Conservation (phyloP, 2,888 invertebrate genomes). For the Chaetogeoica ovagalla region DNA sequence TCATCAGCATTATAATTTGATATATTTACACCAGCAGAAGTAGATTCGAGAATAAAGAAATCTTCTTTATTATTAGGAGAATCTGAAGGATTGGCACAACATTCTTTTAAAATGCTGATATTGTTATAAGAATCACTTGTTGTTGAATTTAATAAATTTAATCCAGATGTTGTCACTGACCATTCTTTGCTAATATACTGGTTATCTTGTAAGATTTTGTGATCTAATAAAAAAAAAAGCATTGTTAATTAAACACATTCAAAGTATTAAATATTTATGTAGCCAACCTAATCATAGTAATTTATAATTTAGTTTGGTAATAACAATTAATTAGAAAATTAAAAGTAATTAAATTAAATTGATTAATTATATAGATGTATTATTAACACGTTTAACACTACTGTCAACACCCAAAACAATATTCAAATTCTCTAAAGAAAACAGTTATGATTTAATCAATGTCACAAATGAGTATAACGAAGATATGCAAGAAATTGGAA, state of each 20-base stretch:
- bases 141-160: background rate
- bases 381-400: too few relatives aligned
- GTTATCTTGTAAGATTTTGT: background rate
- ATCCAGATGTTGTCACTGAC: conserved; percentile 15
- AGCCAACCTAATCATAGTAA: too few relatives aligned
- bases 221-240: conserved; percentile 18
- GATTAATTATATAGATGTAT: too few relatives aligned
- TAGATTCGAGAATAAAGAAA: conserved; percentile 18
- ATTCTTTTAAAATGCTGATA: conserved; percentile 8
- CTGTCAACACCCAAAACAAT: too few relatives aligned
- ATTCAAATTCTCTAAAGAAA: too few relatives aligned
- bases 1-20: conserved; percentile 8
- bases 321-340: too few relatives aligned
- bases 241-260: background rate
- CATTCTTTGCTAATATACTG: conserved; percentile 16
- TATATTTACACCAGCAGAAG: conserved; percentile 1
- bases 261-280: background rate
- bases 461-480: too few relatives aligned
- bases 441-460: too few relatives aligned
- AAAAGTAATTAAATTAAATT: too few relatives aligned
- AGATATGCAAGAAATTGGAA: too few relatives aligned
- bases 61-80: conserved; percentile 19
- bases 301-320: too few relatives aligned
- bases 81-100: conserved; percentile 20
- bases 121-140: background rate